Base-by-base conservation (phyloP, 2,888 invertebrate species). In the Thalpophila matura region DNA sequence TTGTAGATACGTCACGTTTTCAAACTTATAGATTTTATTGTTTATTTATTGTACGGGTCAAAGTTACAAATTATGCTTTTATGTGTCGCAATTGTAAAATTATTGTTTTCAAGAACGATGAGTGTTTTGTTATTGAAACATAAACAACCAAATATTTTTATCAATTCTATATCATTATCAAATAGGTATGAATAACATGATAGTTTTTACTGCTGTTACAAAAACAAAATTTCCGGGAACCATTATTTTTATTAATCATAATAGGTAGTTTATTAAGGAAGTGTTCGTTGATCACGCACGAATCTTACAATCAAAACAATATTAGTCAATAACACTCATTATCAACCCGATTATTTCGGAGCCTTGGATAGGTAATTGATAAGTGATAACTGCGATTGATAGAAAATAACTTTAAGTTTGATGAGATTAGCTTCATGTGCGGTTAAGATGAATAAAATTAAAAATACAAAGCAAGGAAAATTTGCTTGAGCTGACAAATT, bases 281-380 rank as follows among this genome's bases (percentile, higher is more conserved):
- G 64, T 54, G 46, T 56, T 68, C 38, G 14, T 43, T 35, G 64
- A 70, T 63, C 73, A 75, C 71, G 70, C 63, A 70, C 42, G 57
- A 57, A 63, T 72, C 69, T 74, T 46, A 69, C 55, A 75, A 81
- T 74, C 76, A 73, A 73, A 77, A 82, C 74, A 79, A 68, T 78
- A 75, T 83, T 78, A 71, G 78, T 75, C 77, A 79, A 81, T 77
- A 81, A 67, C 77, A 81, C 57, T 62, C 47, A 53, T 83, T 83
- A 83, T 84, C 83, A 66, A 56, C 29, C 53, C 73, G 80, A 83
- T 84, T 75, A 81, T 50, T 70, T 58, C 38, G 29, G 35, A 82
- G 64, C 80, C 82, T 82, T 82, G 83, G 58, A 69, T 78, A 71
- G 69, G 75, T 82, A 77, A 75, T 81, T 81, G 81, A 74, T 70